These are phyloP conservation scores for Arnoldichthys spilopterus DNA, from an alignment of 2,797 vertebrate species.

Conservation along the genomic window DNA sequence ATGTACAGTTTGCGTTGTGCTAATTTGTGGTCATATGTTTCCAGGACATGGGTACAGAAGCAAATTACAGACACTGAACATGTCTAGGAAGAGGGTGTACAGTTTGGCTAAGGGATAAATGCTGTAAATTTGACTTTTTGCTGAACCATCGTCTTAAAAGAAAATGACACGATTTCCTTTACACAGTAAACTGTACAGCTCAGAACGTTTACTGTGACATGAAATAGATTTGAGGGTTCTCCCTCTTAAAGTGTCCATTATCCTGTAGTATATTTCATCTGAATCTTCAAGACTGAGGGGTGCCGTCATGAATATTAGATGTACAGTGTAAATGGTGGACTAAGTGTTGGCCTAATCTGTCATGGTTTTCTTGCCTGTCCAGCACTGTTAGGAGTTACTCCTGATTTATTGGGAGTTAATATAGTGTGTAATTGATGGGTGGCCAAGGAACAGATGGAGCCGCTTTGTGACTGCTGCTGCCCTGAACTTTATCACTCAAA, in stretches of 20 bases:
- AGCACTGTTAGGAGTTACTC: constrained; percentile 57
- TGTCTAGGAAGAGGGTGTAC: background rate
- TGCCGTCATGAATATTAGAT: constrained; percentile 51
- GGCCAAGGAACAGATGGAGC: constrained; percentile 59
- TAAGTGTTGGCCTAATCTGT: constrained; percentile 59
- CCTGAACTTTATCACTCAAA: constrained; percentile 9
- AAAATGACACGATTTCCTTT: background rate
- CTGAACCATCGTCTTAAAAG: background rate
- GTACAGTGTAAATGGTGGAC: constrained; percentile 16
- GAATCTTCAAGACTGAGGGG: constrained; percentile 47
- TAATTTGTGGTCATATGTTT: too few species aligned
- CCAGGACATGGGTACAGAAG: background rate
- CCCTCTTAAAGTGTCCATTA: background rate
- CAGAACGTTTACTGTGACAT: background rate
- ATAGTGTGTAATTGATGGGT: constrained; percentile 57
- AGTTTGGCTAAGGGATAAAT: background rate
- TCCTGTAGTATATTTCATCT: background rate
- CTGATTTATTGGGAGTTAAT: constrained; percentile 57
- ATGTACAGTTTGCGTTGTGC: too few species aligned
- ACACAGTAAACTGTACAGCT: background rate
- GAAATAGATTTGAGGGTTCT: background rate
- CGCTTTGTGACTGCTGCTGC: constrained; percentile 28
- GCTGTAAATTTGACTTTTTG: background rate
- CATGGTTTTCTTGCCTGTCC: constrained; percentile 64
- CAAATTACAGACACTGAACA: background rate